Percentiles rank a stretch among this genome's conserved stretches.
phyloP scores from a whole-genome alignment of 2,888 invertebrate species.

The Napeogenes sylphis region DNA sequence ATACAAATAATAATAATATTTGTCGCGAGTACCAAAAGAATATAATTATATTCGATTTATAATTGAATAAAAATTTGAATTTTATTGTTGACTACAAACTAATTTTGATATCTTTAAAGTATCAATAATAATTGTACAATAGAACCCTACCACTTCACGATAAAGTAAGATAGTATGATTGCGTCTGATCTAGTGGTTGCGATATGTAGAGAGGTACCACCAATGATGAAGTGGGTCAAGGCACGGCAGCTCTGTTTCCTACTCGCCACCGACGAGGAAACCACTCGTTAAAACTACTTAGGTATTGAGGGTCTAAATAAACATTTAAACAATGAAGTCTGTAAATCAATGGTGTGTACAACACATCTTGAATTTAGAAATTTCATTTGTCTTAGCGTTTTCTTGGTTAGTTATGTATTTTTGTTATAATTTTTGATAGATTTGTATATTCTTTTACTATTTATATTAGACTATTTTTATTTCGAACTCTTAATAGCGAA shows the following conservation, averaged over 20 bases:
- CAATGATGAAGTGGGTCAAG: conserved; percentile 64
- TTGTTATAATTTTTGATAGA: conserved; percentile 1
- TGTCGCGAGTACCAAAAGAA: too few relatives aligned
- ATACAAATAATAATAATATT: too few relatives aligned
- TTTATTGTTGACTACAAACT: too few relatives aligned
- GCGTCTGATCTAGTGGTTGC: conserved; percentile 43
- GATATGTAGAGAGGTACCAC: conserved; percentile 42
- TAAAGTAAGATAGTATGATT: conserved; percentile 33
- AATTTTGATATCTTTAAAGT: too few relatives aligned
- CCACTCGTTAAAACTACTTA: conserved; percentile 50
- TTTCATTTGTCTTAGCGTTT: conserved; percentile 10
- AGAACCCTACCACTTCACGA: background rate
- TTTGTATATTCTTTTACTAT: too few relatives aligned
- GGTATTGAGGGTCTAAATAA: conserved; percentile 24
- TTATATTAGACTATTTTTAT: too few relatives aligned
- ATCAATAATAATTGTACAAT: too few relatives aligned
- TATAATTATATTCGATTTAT: too few relatives aligned
- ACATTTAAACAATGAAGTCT: conserved; percentile 15
- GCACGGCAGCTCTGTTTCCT: conserved; percentile 62
- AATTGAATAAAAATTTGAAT: too few relatives aligned
- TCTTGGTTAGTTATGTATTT: background rate
- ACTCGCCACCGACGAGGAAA: conserved; percentile 60
- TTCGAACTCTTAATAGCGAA: too few relatives aligned
- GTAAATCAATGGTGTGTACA: too few relatives aligned
- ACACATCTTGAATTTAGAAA: too few relatives aligned